Conservation (phyloP, 2,113 vertebrate genomes). For the Sorex araneus region DNA sequence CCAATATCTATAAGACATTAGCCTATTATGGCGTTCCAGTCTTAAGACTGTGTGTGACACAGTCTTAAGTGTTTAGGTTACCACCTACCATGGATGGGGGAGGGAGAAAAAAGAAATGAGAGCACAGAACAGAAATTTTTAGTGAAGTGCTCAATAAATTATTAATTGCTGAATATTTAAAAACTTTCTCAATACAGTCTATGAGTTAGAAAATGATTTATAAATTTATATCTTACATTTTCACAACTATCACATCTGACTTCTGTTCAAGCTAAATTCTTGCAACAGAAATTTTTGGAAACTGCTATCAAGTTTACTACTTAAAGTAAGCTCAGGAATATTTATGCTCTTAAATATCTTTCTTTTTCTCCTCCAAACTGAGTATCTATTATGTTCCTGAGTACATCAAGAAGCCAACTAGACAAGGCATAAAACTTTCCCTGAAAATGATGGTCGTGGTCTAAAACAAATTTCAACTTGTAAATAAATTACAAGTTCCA, state of each 20-base stretch:
- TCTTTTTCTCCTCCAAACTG: not conserved
- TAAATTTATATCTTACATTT: constrained; percentile 4
- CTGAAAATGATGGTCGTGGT: not conserved
- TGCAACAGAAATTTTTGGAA: constrained; percentile 51
- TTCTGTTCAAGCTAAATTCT: constrained; percentile 53
- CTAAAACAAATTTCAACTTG: not conserved
- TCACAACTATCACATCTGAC: constrained; percentile 48
- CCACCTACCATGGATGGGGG: not conserved
- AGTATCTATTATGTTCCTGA: not conserved
- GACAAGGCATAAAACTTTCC: not conserved
- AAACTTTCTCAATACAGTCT: not conserved
- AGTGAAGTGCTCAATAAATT: constrained; percentile 53
- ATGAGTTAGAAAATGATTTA: not conserved
- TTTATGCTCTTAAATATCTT: not conserved
- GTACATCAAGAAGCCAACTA: not conserved
- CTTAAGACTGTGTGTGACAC: constrained; percentile 8
- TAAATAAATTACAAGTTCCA: not conserved
- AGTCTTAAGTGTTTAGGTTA: not conserved
- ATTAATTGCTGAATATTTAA: constrained; percentile 36
- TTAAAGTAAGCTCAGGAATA: constrained; percentile 38
- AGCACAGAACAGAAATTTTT: not conserved
- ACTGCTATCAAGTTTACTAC: constrained; percentile 15
- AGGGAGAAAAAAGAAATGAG: not conserved
- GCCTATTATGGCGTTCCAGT: not conserved
- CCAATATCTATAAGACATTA: constrained; percentile 37